Evolutionary conservation across 2,888 invertebrate species (phyloP), one percentile per base, ranked within the genome.

Genomic region (Cactoblastis cactorum): DNA sequence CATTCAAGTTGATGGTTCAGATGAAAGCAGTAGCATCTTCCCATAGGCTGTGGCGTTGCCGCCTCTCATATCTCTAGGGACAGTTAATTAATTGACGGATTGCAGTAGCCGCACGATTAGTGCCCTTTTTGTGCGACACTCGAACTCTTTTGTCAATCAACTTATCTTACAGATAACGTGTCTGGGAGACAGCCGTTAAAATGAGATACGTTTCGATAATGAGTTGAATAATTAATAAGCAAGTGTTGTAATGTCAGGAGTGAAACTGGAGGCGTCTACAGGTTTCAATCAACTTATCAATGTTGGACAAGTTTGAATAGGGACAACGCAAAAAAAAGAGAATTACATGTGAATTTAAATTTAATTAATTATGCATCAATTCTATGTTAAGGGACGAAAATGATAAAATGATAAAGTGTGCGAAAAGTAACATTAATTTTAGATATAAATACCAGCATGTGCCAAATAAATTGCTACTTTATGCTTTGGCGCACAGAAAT

Each of bases 21-120:
- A 32, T 43, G 43, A 43, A 43, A 43, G 61, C 62, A 65, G 74
- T 74, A 73, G 73, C 68, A 60, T 67, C 70, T 67, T 65, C 65
- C 65, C 67, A 71, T 71, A 73, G 69, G 67, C 65, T 74, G 75
- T 68, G 70, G 69, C 70, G 81, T 81, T 76, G 77, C 79, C 82
- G 84, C 78, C 79, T 78, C 68, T 80, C 72, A 76, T 85, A 85
- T 83, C 85, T 68, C 60, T 2, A 57, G 62, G 68, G 71, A 71
- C 67, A 65, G 67, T 75, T 83, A 84, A 86, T 87, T 83, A 87
- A 86, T 84, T 80, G 80, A 80, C 73, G 77, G 79, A 81, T 83
- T 80, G 81, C 73, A 81, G 83, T 81, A 78, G 82, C 76, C 61
- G 61, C 53, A 53, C 71, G 77, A 81, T 80, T 77, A 71, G 67